Evolutionary conservation across 92 coral and sea anemone genomes (phyloP).

Genomic region (Umimayanthus kanabou): DNA sequence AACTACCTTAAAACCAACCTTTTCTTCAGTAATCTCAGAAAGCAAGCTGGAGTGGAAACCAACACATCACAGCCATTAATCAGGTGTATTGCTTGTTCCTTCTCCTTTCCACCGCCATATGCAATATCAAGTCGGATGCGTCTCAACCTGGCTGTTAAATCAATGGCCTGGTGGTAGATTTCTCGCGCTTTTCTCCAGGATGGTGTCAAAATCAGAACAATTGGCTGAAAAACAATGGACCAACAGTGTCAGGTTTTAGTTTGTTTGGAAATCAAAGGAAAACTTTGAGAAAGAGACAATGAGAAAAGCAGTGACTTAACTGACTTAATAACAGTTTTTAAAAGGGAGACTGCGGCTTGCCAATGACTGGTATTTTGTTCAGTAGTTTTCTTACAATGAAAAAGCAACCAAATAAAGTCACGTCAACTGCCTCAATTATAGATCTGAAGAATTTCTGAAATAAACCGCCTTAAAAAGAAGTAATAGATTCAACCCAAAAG

Average conservation of each 20-base stretch:
- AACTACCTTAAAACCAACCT: slow-evolving; percentile 16
- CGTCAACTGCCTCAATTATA: too few relatives aligned
- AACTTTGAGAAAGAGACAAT: too few relatives aligned
- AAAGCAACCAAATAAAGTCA: too few relatives aligned
- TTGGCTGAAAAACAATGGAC: slow-evolving; percentile 63
- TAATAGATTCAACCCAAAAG: too few relatives aligned
- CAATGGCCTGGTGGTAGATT: slow-evolving; percentile 59
- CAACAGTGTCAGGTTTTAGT: not conserved
- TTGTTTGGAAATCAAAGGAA: not conserved
- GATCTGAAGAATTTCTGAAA: too few relatives aligned
- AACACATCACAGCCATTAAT: slow-evolving; percentile 94
- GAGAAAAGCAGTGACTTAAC: too few relatives aligned
- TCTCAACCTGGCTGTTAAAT: slow-evolving; percentile 54
- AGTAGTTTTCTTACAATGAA: too few relatives aligned
- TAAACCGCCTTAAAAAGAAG: too few relatives aligned
- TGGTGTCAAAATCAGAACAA: slow-evolving; percentile 69
- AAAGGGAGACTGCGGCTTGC: too few relatives aligned
- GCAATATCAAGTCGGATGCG: slow-evolving; percentile 70
- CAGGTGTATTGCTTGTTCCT: slow-evolving; percentile 68
- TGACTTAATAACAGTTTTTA: too few relatives aligned
- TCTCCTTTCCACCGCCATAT: slow-evolving; percentile 87
- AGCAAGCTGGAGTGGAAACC: slow-evolving; percentile 89
- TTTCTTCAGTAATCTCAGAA: slow-evolving; percentile 80
- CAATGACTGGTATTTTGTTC: too few relatives aligned
- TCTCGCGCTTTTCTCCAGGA: slow-evolving; percentile 69